Conservation (phyloP, 1,140 invertebrate species). For the roundworm (Caenorhabditis elegans) region WBcel235 BX284604.4:10225001-10225500, state of each 20-base stretch:
- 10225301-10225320: constrained; percentile 40
- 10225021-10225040: constrained; percentile 51
- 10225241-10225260: constrained; percentile 35
- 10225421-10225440: neutral
- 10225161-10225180: constrained; percentile 55
- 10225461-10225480: no score
- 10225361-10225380: neutral
- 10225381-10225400: constrained; percentile 4
- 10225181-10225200: constrained; percentile 38
- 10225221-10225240: constrained; percentile 45
- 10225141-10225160: constrained; percentile 54
- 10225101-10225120: constrained; percentile 28
- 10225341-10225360: neutral
- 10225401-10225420: neutral
- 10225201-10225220: neutral
- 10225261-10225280: constrained; percentile 43
- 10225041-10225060: neutral
- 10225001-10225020: constrained; percentile 67
- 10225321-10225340: neutral
- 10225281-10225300: constrained; percentile 45
- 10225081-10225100: constrained; percentile 43
- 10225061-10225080: neutral
- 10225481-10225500: no score
- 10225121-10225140: constrained; percentile 31
- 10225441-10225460: no score